These are phyloP conservation scores for Rotaria macrura DNA, from an alignment of 2,888 invertebrate species.

Conservation along the genomic window DNA sequence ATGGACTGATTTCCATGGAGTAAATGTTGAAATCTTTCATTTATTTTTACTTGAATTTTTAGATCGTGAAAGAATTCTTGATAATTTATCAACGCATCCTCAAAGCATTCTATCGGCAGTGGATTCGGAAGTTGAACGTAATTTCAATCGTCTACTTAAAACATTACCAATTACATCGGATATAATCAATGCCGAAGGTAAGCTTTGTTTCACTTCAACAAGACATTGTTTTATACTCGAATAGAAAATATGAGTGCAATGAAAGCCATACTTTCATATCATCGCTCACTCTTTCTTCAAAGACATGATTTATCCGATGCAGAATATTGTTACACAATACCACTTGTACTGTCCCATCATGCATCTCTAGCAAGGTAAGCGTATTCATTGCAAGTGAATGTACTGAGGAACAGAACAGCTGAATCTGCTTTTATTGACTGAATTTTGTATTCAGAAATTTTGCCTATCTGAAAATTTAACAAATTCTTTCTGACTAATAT, in stretches of 20 bases:
- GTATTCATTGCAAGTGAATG: not conserved
- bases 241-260: constrained; percentile 46
- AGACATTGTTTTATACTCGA: not conserved
- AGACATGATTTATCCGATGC: constrained; percentile 40
- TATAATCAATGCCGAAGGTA: constrained; percentile 41
- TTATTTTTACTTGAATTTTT: not conserved
- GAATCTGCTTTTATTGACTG: too few species aligned
- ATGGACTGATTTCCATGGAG: too few species aligned
- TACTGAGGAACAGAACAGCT: too few species aligned
- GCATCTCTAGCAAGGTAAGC: not conserved
- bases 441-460: too few species aligned
- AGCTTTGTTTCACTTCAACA: not conserved
- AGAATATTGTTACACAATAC: constrained; percentile 44
- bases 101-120: constrained; percentile 44
- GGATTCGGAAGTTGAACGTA: constrained; percentile 46
- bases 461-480: too few species aligned
- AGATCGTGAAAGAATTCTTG: constrained; percentile 45
- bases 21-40: too few species aligned
- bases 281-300: constrained; percentile 42
- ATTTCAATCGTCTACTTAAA: constrained; percentile 43
- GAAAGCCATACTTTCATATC: constrained; percentile 47
- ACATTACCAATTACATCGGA: constrained; percentile 42
- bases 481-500: too few species aligned
- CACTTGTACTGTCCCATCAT: constrained; percentile 41
- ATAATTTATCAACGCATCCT: constrained; percentile 42